phyloP scores from a whole-genome alignment of 2,113 vertebrate species.

The Coregonus clupeaformis region DNA sequence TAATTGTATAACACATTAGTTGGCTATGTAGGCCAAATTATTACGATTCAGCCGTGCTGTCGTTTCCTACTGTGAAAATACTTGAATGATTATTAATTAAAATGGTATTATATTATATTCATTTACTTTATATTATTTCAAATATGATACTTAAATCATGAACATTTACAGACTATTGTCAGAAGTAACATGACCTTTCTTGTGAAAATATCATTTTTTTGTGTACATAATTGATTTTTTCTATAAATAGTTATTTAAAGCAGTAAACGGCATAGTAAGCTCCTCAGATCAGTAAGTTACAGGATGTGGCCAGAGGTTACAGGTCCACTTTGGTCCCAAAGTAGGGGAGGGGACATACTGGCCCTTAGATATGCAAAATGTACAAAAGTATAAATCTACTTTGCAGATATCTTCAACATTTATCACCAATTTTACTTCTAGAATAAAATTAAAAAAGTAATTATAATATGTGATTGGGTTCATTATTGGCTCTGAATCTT shows the following conservation, averaged over 20 bases:
- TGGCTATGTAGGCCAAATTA: slow-evolving; percentile 41
- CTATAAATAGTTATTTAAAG: too few species aligned
- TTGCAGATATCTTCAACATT: neutral
- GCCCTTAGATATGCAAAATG: neutral
- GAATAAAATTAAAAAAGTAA: slow-evolving; percentile 14
- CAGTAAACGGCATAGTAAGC: neutral
- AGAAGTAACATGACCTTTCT: too few species aligned
- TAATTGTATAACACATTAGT: slow-evolving; percentile 22
- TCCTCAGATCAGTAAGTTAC: neutral
- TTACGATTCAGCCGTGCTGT: slow-evolving; percentile 23
- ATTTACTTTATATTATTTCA: neutral
- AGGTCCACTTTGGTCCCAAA: neutral
- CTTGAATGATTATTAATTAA: slow-evolving; percentile 1
- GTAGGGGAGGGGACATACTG: neutral
- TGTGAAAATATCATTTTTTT: too few species aligned
- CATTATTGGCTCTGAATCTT: slow-evolving; percentile 36
- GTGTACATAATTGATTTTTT: slow-evolving; percentile 4
- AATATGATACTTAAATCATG: neutral
- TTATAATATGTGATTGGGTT: slow-evolving; percentile 30
- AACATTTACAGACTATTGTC: too few species aligned
- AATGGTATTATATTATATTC: neutral
- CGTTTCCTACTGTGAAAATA: slow-evolving; percentile 19
- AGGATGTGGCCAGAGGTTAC: neutral
- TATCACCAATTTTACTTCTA: slow-evolving; percentile 2
- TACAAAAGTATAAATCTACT: slow-evolving; percentile 1